A percentile compares a stretch with the other conserved stretches of the same genome.
Conservation (phyloP, 2,113 vertebrate species). For the Mustelus asterias region DNA sequence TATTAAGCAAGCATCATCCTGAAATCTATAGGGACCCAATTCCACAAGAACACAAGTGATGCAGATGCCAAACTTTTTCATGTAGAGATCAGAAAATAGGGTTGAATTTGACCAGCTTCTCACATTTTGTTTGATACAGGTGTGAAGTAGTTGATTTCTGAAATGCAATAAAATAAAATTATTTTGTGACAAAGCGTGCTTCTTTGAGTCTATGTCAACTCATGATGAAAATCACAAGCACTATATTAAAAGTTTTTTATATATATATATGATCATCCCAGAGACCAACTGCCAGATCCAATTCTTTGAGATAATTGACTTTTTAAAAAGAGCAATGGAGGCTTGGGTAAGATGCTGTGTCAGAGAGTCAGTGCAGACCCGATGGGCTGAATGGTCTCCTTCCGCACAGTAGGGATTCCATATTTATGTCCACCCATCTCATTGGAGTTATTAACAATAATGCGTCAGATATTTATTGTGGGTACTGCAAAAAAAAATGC, state of each 20-base stretch:
- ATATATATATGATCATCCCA: not conserved
- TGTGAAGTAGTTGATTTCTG: not conserved
- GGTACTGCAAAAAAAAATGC: not conserved
- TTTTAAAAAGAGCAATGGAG: not conserved
- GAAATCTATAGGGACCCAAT: not conserved
- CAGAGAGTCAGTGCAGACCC: too few relatives aligned
- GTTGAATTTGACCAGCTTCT: not conserved
- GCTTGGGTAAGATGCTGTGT: too few relatives aligned
- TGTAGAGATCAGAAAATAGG: not conserved
- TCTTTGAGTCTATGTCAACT: not conserved
- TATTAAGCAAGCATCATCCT: too few relatives aligned
- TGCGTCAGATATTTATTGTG: not conserved
- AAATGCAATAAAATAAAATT: not conserved
- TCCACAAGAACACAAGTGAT: not conserved
- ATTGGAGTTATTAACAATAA: not conserved
- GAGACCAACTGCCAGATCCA: not conserved
- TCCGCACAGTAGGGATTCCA: too few relatives aligned
- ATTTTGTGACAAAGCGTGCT: not conserved
- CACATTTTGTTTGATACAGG: not conserved
- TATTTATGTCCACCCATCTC: not conserved
- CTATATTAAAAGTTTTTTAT: not conserved
- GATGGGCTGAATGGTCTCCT: too few relatives aligned
- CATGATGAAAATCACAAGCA: not conserved
- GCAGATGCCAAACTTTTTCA: not conserved
- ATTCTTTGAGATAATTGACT: not conserved